Percentiles rank a stretch among this genome's conserved stretches.
Evolutionary conservation across 2,113 vertebrate genomes (phyloP).

Genomic region (Platysternon megacephalum): DNA sequence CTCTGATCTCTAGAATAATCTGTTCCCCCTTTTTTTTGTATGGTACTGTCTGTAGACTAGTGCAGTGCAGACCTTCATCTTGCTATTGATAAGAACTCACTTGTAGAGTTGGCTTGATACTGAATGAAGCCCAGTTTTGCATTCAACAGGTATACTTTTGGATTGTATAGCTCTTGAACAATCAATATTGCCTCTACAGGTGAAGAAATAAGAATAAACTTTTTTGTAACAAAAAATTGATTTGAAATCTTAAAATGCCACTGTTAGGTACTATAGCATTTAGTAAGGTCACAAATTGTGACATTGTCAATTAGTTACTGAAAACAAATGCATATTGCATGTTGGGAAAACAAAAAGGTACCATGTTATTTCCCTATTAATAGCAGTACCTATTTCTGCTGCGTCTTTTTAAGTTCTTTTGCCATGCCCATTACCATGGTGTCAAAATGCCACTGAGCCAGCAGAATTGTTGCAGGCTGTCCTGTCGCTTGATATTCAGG

Average conservation of each 20-base stretch:
- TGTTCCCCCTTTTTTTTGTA: neutral
- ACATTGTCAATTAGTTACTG: neutral
- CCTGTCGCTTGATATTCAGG: neutral
- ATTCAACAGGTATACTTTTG: neutral
- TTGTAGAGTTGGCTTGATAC: neutral
- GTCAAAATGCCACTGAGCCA: neutral
- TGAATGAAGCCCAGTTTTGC: neutral
- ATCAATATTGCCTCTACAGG: neutral
- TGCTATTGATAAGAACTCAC: neutral
- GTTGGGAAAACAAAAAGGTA: neutral
- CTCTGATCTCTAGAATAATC: neutral
- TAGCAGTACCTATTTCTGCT: fast-evolving
- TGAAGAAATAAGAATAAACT: neutral
- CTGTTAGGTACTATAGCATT: fast-evolving
- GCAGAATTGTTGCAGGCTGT: neutral
- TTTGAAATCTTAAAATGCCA: neutral
- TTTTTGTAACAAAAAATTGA: neutral
- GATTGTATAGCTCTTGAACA: neutral
- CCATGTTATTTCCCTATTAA: neutral
- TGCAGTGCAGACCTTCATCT: neutral
- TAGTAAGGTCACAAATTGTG: neutral
- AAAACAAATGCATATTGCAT: neutral
- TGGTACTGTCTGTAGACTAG: neutral
- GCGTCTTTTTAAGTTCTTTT: neutral
- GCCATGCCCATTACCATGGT: neutral